A percentile compares a stretch with the other conserved stretches of the same genome.
Conservation (phyloP, 2,113 vertebrate species). For the Plestiodon gilberti region DNA sequence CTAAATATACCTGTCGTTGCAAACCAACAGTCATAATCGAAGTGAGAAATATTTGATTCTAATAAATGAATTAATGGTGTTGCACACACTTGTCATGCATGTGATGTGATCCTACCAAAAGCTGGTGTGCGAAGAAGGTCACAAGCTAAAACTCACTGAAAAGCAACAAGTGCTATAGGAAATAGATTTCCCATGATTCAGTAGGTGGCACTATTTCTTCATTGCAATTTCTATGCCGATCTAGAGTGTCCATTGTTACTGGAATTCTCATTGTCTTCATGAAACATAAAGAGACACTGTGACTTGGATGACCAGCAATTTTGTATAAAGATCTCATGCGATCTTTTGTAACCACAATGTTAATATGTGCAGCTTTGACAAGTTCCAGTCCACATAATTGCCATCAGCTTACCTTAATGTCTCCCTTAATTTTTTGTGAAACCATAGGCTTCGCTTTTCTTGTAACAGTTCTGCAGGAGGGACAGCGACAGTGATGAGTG, state of each 20-base stretch:
- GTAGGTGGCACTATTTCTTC: not conserved
- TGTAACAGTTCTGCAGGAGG: not conserved
- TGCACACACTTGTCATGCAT: not conserved
- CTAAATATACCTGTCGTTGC: not conserved
- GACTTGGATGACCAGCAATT: not conserved
- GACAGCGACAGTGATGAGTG: not conserved
- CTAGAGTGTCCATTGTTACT: not conserved
- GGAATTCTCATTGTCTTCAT: rapidly evolving
- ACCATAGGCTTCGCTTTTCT: rapidly evolving
- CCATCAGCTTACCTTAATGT: not conserved
- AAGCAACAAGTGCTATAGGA: not conserved
- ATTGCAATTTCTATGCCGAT: not conserved
- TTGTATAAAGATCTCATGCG: not conserved
- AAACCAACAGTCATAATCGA: not conserved
- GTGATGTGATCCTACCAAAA: not conserved
- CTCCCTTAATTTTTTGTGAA: not conserved
- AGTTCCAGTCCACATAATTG: rapidly evolving
- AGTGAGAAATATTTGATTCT: not conserved
- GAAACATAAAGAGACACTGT: not conserved
- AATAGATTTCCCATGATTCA: not conserved
- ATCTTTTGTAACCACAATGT: not conserved
- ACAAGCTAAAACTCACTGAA: not conserved
- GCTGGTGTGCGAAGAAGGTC: not conserved
- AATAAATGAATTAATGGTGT: not conserved
- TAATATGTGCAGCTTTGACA: not conserved